Base-by-base conservation (phyloP, 2,797 vertebrate genomes). In the Carduelis carduelis region DNA sequence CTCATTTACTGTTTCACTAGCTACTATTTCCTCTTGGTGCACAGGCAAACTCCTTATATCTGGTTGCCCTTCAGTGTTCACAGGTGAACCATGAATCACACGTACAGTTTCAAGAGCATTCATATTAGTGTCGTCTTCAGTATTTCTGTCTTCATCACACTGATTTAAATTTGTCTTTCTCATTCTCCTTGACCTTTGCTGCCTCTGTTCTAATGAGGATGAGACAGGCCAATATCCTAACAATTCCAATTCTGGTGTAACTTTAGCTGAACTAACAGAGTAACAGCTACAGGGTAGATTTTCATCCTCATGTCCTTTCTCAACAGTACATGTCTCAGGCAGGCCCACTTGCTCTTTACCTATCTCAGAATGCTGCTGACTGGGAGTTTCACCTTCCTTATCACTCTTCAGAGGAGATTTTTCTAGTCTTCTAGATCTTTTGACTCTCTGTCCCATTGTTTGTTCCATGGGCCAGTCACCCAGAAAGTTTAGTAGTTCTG, bases 381-480 rank as follows among this genome's bases (percentile, higher is more conserved):
- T 56, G 18, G 12, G 24, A 56, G 32, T 15, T 83, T 82, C 91
- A 87, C 44, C 50, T 47, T 96, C 97, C 39, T 65, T 93, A 89
- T 95, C 89, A 14, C 27, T 93, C 41, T 96, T 96, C 39, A 79
- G 28, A 86, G 78, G 93, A 75, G 90, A 30, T 96, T 97, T 97
- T 93, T 83, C 89, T 79, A 80, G 70, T 95, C 95, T 98, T 96
- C 94, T 97, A 78, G 89, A 93, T 91, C 89, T 97, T 97, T 97
- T 98, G 70, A 94, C 95, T 41, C 98, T 98, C 95, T 99, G 99
- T 76, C 98, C 95, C 61, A 99, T 98, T 44, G 98, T 98, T 82
- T 98, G 97, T 90, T 98, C 98, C 61, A 98, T 64, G 12, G 99
- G 99, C 99, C 99, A 99, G 68, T 99, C 99, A 77, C 99, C 99